Base-by-base conservation (phyloP, 2,797 vertebrate genomes). In the Acrossocheilus wenchowensis region DNA sequence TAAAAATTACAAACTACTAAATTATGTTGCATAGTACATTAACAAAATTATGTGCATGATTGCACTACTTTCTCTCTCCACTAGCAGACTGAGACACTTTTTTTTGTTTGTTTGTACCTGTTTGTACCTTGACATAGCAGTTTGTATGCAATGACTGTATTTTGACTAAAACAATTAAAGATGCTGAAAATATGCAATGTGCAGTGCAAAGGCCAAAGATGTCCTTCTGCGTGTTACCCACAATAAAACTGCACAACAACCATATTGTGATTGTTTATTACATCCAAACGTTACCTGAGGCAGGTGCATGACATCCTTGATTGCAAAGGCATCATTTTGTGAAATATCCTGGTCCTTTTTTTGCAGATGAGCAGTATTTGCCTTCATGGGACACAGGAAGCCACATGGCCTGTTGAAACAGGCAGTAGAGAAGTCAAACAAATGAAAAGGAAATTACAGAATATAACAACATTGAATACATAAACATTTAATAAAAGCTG, bases 281-380 rank as follows among this genome's bases (percentile, higher is more conserved):
- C n/a, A 48, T 50, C 43, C 8, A 30, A n/a, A 50, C 50, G 74
- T 78, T 78, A 57, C 50, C 50, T 57, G 74, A 23, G 11, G 36
- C 74, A 78, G 50, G 50, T 78, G 10, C 50, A 78, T 77, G 50
- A 39, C 10, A 54, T 54, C 50, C 74, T 54, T 77, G 26, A 54
- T 77, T 54, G 12, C 30, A 77, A 30, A 36, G 17, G 9, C 48
- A 30, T 12, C 9, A 54, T 14, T 77, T 14, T 74, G 6, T 72
- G 69, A 23, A 72, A 43, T n/a, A 72, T 11, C 26, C 45, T 50
- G n/a, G 72, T 14, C 21, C 9, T n/a, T 62, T 62, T 60, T 23
- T 36, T 71, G 39, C 69, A 72, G 23, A 41, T 11, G 11, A 48
- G n/a, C 7, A 48, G 26, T 75, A 52, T 75, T 52, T 52, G 17